Percentiles rank a stretch among this genome's conserved stretches.
Conservation (phyloP, 2,113 vertebrate genomes). For the Gasterosteus nipponicus region DNA sequence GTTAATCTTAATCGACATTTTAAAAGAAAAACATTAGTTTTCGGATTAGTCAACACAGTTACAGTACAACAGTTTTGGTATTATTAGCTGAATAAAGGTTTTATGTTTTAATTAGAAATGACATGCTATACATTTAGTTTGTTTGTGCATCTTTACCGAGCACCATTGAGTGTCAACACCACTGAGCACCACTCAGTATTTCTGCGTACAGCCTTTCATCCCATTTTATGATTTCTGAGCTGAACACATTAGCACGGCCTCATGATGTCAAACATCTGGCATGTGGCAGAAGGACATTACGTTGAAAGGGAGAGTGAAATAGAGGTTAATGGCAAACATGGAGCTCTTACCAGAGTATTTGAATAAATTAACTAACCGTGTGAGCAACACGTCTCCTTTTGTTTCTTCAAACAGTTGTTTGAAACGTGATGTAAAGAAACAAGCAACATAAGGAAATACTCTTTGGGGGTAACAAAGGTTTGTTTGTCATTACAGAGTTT, state of each 20-base stretch:
- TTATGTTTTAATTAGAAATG: background rate
- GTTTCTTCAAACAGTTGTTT: background rate
- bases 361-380: constrained; percentile 13
- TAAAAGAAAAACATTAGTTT: background rate
- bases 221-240: background rate
- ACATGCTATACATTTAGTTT: background rate
- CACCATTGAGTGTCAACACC: background rate
- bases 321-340: background rate
- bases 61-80: background rate
- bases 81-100: background rate
- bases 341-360: background rate
- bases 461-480: background rate
- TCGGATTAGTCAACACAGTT: too few species aligned
- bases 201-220: background rate
- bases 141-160: background rate
- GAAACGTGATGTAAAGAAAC: background rate
- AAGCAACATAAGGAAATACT: background rate
- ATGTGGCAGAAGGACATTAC: background rate
- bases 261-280: background rate
- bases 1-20: background rate
- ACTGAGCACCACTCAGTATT: too few species aligned
- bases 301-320: background rate
- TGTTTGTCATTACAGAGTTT: constrained; percentile 79
- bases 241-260: background rate
- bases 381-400: background rate